A percentile compares a stretch with the other conserved stretches of the same genome.
phyloP scores from a whole-genome alignment of 2,888 invertebrate genomes.

The Galerucella calmariensis region DNA sequence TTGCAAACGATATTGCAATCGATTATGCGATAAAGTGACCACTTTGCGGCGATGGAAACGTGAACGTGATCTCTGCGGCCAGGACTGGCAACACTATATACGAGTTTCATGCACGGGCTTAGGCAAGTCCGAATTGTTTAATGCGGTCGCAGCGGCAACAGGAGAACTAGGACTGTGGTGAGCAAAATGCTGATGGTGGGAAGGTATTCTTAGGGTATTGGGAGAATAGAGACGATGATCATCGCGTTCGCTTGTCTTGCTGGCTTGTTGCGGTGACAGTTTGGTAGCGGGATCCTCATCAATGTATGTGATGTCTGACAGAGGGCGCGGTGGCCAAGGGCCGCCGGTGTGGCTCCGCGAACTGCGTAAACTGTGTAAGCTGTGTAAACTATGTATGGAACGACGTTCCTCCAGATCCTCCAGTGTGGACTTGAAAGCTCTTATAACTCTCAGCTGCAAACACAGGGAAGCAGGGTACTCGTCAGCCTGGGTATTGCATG shows the following conservation, averaged over 20 bases:
- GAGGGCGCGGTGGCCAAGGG: conserved; percentile 72
- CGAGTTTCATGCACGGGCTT: conserved; percentile 79
- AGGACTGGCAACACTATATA: conserved; percentile 69
- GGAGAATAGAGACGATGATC: conserved; percentile 64
- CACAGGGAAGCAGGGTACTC: conserved; percentile 70
- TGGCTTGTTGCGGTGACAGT: conserved; percentile 59
- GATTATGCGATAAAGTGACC: conserved; percentile 43
- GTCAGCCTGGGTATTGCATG: conserved; percentile 64
- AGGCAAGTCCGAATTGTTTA: conserved; percentile 69
- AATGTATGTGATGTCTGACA: conserved; percentile 84
- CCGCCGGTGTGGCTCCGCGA: conserved; percentile 81
- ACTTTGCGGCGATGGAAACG: conserved; percentile 59
- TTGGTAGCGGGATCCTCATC: conserved; percentile 64
- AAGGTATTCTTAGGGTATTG: conserved; percentile 66
- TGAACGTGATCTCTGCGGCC: conserved; percentile 56
- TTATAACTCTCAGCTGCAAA: conserved; percentile 99
- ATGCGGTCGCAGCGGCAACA: conserved; percentile 65
- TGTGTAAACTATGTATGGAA: conserved; percentile 97
- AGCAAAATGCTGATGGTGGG: conserved; percentile 68
- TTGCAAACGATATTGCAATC: conserved; percentile 32
- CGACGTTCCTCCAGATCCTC: conserved; percentile 99
- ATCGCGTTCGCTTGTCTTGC: conserved; percentile 61
- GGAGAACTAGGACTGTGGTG: conserved; percentile 67
- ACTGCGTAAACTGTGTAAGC: conserved; percentile 86
- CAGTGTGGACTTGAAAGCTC: conserved; percentile 99